Evolutionary conservation across 1,140 invertebrate species (phyloP), one percentile per base, ranked within the genome.

Genomic region (Lerema accius): DNA sequence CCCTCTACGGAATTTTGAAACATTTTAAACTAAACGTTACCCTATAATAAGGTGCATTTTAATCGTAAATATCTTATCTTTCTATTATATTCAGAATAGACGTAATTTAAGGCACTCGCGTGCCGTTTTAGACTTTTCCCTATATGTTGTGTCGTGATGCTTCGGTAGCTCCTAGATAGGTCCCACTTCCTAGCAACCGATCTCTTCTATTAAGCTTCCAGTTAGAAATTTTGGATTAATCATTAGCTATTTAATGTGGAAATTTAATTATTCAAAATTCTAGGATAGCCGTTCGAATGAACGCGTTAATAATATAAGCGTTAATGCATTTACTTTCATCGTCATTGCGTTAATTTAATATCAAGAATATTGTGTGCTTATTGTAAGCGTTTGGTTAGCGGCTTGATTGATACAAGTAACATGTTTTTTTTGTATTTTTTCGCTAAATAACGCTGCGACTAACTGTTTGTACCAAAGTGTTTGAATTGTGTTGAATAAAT

Each of bases 391-490:
- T 86, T 71, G 63, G 70, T 85, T 83, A 76, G 78, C 80, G 63
- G 77, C 80, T 83, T 79, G 58, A 71, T 83, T 79, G 58, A 72
- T 78, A 69, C 61, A 65, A 63, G 63, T 74, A 43, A 43, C 53
- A 60, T 60, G 72, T 71, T 60, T 59, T 39, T 74, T n/a, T n/a
- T n/a, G n/a, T n/a, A n/a, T n/a, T n/a, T 75, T 69, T 69, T 63
- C 70, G 67, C 69, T 63, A 76, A 76, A 73, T 66, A 65, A 74
- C 69, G 82, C 79, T 80, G 81, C 86, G 80, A 80, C 76, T 80
- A 84, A 87, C 78, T 82, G 79, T 89, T 87, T 91, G 89, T 92
- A 91, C 89, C 89, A 92, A 92, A 92, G 89, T 91, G 86, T 91
- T 92, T 90, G 84, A 89, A 81, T 87, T 89, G 84, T 90, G 80